Base-by-base conservation (phyloP, 2,797 vertebrate species). In the Scolopax rusticola region DNA sequence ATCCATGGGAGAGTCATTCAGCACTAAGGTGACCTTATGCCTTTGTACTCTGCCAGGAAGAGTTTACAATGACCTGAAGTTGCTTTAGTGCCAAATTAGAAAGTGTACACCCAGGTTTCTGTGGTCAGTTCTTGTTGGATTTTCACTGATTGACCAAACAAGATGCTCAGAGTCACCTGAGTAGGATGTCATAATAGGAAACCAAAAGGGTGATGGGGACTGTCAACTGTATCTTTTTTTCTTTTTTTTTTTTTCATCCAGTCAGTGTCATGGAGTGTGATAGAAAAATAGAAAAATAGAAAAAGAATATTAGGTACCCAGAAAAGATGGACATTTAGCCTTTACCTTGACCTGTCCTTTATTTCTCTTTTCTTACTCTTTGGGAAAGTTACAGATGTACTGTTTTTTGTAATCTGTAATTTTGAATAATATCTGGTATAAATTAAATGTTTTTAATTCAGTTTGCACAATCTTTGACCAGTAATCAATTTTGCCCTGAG, bases 151-250 rank as follows among this genome's bases (percentile, higher is more conserved):
- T 33, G 23, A 9, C 8, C 8, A 79, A 32, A 63, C 11, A 1
- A 38, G 11, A 47, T 32, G 23, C 25, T 45, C 21, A 38, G 28
- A 11, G 8, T 47, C 19, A 63, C 11, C 33, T 53, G 6, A 33
- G 6, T 10, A 77, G 67, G 23, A 18, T 59, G 13, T 10, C 9
- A 7, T 11, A 73, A 61, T 16, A 61, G 21, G 8, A 80, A 73
- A 38, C 1, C 9, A 23, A 64, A 75, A 50, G 19, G 3, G 20
- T 3, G 1, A 2, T 51, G 11, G 2, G 1, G 1, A 50, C 8
- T 9, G 1, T 28, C 2, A 41, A 48, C 9, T 15, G 1, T 30
- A 2, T 41, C 43, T 41, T 40, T 15, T 7, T 28, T 15, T 12
- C 1, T 8, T 87, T 63, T 23, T 15, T 8, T 30, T 25, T 19